Evolutionary conservation across 2,888 invertebrate species (phyloP).

Genomic region (Pristionchus exspectatus): DNA sequence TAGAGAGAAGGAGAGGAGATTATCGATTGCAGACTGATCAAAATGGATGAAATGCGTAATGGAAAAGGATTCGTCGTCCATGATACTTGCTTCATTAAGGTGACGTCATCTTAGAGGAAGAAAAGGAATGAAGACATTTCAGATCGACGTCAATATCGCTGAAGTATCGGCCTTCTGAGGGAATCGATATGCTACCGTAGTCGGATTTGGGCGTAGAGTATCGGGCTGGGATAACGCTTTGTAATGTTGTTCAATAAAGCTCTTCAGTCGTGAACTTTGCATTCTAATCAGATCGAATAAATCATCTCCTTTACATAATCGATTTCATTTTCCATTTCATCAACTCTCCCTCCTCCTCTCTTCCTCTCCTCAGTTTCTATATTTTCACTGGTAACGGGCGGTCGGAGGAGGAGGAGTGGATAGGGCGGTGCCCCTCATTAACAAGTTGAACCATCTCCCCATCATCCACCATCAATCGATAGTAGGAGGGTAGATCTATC

Average conservation of each 20-base stretch:
- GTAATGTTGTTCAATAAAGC: background rate
- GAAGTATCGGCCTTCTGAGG: constrained; percentile 2
- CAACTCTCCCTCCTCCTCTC: background rate
- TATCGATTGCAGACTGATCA: constrained; percentile 31
- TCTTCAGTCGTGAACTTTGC: background rate
- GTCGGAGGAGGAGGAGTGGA: background rate
- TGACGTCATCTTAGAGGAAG: background rate
- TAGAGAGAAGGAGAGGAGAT: background rate
- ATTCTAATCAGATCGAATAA: background rate
- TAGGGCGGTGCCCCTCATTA: background rate
- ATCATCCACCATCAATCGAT: background rate
- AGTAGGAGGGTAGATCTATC: background rate
- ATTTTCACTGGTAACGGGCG: background rate
- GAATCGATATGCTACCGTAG: background rate
- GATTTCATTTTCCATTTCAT: background rate
- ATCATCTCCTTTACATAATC: background rate
- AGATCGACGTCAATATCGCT: constrained; percentile 31
- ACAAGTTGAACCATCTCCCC: background rate
- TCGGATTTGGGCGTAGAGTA: background rate
- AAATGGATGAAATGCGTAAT: constrained; percentile 27
- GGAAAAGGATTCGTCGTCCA: constrained; percentile 39
- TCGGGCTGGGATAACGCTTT: background rate
- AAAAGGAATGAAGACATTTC: background rate
- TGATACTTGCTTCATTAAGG: constrained; percentile 51
- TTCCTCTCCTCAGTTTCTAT: background rate